These are phyloP conservation scores for Lasioglossum lativentre DNA, from an alignment of 2,888 invertebrate species.

Conservation along the genomic window DNA sequence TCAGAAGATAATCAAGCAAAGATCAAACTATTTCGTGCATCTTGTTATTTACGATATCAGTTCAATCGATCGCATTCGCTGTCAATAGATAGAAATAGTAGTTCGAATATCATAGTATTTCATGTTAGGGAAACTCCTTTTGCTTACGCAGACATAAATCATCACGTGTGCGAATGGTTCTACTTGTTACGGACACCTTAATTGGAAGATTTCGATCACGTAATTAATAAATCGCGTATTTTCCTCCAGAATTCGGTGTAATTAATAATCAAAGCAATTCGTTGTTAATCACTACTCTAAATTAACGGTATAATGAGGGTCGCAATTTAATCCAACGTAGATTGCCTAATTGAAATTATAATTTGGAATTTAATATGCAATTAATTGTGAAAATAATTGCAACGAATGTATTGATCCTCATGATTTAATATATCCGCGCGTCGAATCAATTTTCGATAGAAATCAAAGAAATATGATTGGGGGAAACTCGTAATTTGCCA, in stretches of 20 bases:
- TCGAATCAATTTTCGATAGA: slow-evolving; percentile 6
- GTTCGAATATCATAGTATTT: neutral
- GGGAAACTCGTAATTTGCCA: neutral
- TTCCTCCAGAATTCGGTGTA: slow-evolving; percentile 3
- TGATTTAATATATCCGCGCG: neutral
- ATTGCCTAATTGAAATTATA: slow-evolving; percentile 42
- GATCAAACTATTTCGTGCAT: neutral
- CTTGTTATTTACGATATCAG: neutral
- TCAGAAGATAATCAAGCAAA: neutral
- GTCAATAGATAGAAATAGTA: neutral
- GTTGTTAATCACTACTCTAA: slow-evolving; percentile 37
- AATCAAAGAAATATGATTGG: neutral
- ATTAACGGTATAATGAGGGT: slow-evolving; percentile 26
- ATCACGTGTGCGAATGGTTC: neutral
- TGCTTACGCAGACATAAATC: neutral
- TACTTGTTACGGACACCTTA: neutral
- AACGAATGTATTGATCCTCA: slow-evolving; percentile 1
- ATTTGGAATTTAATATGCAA: slow-evolving; percentile 47
- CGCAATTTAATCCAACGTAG: slow-evolving; percentile 8
- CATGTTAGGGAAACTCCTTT: no score
- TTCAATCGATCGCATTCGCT: neutral
- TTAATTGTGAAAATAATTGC: slow-evolving; percentile 45
- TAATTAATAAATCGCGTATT: slow-evolving; percentile 5
- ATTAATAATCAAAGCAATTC: slow-evolving; percentile 43
- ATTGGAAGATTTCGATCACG: neutral